These are phyloP conservation scores for Automeris io DNA, from an alignment of 2,888 invertebrate species.

Conservation along the genomic window DNA sequence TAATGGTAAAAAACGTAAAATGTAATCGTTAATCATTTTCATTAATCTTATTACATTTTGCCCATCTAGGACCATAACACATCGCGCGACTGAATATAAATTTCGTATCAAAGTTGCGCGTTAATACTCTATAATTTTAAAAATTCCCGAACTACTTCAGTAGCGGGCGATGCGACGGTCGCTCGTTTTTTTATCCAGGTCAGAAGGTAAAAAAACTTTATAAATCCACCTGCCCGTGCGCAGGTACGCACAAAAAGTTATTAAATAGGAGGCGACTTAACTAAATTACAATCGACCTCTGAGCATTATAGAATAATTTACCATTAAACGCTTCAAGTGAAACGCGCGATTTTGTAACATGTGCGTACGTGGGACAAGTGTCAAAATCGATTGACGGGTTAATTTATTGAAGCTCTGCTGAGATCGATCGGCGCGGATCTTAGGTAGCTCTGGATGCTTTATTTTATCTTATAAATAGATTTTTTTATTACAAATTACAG, in stretches of 20 bases:
- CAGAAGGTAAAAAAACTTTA: constrained; percentile 35
- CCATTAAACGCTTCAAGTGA: constrained; percentile 35
- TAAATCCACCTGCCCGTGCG: constrained; percentile 63
- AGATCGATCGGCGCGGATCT: constrained; percentile 69
- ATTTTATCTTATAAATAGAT: constrained; percentile 77
- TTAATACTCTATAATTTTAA: constrained; percentile 73
- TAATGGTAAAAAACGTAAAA: too few species aligned
- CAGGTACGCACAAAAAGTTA: constrained; percentile 55
- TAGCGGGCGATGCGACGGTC: constrained; percentile 48
- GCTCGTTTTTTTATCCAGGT: constrained; percentile 1
- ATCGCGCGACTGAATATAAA: constrained; percentile 23
- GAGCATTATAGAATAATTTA: constrained; percentile 70
- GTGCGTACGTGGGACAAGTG: constrained; percentile 58
- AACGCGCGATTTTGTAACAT: constrained; percentile 57
- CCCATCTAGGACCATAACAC: too few species aligned
- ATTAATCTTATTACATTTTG: too few species aligned
- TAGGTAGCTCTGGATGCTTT: constrained; percentile 71
- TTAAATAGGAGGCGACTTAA: constrained; percentile 75
- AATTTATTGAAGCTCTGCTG: constrained; percentile 63
- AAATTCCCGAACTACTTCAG: constrained; percentile 67
- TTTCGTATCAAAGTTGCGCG: constrained; percentile 50
- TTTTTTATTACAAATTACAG: constrained; percentile 75
- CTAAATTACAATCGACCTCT: constrained; percentile 74
- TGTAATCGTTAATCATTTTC: too few species aligned
- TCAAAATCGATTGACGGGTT: constrained; percentile 56